Conservation (phyloP, 2,888 invertebrate species). For the Cephalotes varians region DNA sequence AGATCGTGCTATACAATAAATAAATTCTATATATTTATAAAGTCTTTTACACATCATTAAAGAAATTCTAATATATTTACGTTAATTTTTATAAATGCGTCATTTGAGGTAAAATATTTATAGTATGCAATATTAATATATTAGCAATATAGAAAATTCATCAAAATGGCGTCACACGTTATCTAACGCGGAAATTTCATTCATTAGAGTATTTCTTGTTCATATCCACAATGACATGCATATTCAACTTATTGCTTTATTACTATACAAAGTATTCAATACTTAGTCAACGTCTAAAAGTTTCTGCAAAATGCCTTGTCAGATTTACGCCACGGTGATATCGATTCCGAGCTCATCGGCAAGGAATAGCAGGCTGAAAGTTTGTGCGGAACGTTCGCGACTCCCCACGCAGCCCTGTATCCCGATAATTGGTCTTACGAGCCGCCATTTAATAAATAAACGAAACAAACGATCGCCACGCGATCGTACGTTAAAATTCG, state of each 20-base stretch:
- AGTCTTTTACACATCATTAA: background rate
- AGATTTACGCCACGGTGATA: conserved; percentile 3
- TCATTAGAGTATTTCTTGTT: background rate
- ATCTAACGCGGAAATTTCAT: background rate
- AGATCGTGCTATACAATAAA: too few relatives aligned
- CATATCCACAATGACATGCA: background rate
- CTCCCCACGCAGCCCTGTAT: background rate
- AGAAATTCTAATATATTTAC: background rate
- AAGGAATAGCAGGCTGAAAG: background rate
- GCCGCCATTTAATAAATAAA: conserved; percentile 44
- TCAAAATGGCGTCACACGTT: background rate
- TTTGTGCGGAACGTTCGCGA: background rate
- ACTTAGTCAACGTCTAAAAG: background rate
- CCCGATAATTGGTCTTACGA: conserved; percentile 45
- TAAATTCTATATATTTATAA: background rate
- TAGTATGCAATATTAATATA: background rate
- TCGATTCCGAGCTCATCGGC: background rate
- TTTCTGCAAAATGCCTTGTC: conserved; percentile 1
- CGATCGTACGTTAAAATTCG: conserved; percentile 36
- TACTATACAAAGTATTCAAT: background rate
- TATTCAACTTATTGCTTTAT: background rate
- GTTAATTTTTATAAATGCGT: background rate
- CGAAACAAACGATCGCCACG: conserved; percentile 39
- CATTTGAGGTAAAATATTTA: background rate
- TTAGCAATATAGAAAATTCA: background rate